phyloP scores from a whole-genome alignment of 2,113 vertebrate genomes.

The Alethe diademata region DNA sequence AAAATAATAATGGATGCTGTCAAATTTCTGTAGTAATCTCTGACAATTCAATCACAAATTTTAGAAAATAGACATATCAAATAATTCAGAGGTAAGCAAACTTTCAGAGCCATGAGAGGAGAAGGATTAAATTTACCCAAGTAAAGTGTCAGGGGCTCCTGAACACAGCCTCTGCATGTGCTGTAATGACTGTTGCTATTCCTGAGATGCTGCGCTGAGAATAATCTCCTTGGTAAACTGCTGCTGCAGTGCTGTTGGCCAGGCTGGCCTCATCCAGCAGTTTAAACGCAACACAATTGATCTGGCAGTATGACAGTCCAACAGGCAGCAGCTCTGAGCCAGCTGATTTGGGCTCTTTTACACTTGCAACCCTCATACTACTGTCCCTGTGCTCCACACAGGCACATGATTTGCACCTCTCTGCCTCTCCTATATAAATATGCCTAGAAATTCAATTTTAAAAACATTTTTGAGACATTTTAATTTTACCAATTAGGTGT shows the following conservation, averaged over 20 bases:
- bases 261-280: background rate
- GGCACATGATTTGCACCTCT: background rate
- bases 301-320: background rate
- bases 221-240: background rate
- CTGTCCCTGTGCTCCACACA: background rate
- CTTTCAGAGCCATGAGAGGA: background rate
- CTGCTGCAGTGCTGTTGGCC: background rate
- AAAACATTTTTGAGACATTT: background rate
- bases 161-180: background rate
- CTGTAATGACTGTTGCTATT: background rate
- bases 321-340: background rate
- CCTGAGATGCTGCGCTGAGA: background rate
- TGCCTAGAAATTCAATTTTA: background rate
- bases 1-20: constrained; percentile 31
- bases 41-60: background rate
- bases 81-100: background rate
- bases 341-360: background rate
- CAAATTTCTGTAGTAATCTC: background rate
- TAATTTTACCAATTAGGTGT: background rate
- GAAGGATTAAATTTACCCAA: background rate
- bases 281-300: background rate
- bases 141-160: background rate
- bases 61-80: constrained; percentile 20
- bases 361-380: background rate
- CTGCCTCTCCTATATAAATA: background rate